Conservation (phyloP, 2,113 vertebrate species). For the Kryptolebias marmoratus region DNA sequence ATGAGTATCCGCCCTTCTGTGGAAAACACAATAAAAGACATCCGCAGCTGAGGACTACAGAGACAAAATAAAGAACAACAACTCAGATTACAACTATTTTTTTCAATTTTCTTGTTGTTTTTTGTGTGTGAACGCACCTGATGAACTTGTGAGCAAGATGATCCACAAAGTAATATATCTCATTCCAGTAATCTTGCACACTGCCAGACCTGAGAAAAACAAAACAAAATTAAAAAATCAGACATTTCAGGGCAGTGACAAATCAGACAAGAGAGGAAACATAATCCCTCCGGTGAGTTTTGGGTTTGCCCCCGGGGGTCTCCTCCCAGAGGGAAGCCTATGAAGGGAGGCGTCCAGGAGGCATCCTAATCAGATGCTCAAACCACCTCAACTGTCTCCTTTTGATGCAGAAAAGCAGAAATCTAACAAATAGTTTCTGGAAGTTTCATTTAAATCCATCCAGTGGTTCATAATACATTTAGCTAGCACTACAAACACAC, state of each 20-base stretch:
- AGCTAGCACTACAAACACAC: too few species aligned
- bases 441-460: too few species aligned
- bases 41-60: slow-evolving; percentile 92
- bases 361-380: too few species aligned
- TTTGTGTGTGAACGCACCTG: slow-evolving; percentile 79
- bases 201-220: slow-evolving; percentile 89
- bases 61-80: background rate
- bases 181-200: slow-evolving; percentile 95
- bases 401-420: too few species aligned
- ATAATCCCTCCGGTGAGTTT: too few species aligned
- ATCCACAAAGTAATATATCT: slow-evolving; percentile 97
- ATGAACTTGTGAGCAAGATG: slow-evolving; percentile 95
- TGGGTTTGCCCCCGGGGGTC: too few species aligned
- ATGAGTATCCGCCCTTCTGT: slow-evolving; percentile 90
- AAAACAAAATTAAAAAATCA: background rate
- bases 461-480: too few species aligned
- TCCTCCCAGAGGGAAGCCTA: too few species aligned
- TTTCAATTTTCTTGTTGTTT: background rate
- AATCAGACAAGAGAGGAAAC: background rate
- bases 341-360: too few species aligned
- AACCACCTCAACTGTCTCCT: too few species aligned
- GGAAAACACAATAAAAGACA: slow-evolving; percentile 99
- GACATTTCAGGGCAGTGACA: background rate
- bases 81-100: background rate
- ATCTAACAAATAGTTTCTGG: too few species aligned